A percentile compares a stretch with the other conserved stretches of the same genome.
Conservation (phyloP, 2,797 vertebrate genomes). For the Crypturellus tataupa region DNA sequence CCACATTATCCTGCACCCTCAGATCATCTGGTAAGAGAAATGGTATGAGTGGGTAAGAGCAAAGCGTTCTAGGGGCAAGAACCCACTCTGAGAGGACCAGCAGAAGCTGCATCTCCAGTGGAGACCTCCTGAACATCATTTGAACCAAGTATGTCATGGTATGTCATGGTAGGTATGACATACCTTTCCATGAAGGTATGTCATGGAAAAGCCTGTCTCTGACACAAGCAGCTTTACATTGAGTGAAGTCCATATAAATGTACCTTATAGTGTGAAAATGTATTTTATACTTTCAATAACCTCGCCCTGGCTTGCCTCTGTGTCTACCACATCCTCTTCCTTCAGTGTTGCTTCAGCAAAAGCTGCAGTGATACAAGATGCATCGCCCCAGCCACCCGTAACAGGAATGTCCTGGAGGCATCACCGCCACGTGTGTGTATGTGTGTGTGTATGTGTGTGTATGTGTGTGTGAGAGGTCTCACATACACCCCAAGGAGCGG, state of each 20-base stretch:
- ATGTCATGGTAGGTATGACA: too few relatives aligned
- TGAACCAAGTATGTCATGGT: neutral
- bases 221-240: neutral
- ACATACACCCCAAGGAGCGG: neutral
- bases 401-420: neutral
- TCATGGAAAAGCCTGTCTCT: neutral
- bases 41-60: neutral
- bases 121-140: neutral
- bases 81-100: neutral
- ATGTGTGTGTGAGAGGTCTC: neutral
- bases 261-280: neutral
- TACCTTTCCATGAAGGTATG: neutral
- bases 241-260: neutral
- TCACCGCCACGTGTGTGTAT: neutral
- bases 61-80: neutral
- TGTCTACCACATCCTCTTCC: neutral
- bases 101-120: neutral
- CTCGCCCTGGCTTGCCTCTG: neutral
- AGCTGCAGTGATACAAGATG: neutral
- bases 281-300: neutral
- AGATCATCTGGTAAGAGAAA: neutral
- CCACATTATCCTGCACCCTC: neutral
- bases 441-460: too few relatives aligned
- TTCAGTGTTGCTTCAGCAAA: neutral
- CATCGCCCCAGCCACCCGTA: neutral